Evolutionary conservation across 1,140 invertebrate genomes (phyloP).

Genomic region (Centruroides sculpturatus): DNA sequence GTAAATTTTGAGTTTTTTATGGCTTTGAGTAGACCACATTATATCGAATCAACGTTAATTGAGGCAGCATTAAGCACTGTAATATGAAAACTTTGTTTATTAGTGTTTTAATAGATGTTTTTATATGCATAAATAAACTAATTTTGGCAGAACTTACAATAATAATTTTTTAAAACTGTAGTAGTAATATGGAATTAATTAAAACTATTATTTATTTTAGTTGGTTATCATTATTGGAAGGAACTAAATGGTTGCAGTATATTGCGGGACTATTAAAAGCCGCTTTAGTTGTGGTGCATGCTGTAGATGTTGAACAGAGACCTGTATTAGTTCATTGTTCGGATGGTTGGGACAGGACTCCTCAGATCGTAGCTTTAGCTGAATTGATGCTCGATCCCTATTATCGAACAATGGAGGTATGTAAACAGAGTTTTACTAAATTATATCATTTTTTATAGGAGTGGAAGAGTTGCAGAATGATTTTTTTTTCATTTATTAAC

Average conservation of each 20-base stretch:
- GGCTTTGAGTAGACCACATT: too few relatives aligned
- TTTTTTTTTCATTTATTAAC: too few relatives aligned
- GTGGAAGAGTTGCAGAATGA: too few relatives aligned
- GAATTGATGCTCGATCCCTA: conserved; percentile 85
- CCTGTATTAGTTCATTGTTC: conserved; percentile 91
- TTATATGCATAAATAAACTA: too few relatives aligned
- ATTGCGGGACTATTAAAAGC: conserved; percentile 67
- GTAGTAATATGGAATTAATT: neutral
- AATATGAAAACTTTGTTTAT: too few relatives aligned
- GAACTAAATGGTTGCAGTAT: conserved; percentile 78
- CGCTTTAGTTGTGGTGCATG: conserved; percentile 58
- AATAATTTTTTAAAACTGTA: neutral
- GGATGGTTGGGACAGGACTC: conserved; percentile 93
- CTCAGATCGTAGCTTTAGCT: conserved; percentile 80
- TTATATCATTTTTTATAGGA: too few relatives aligned
- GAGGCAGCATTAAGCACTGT: too few relatives aligned
- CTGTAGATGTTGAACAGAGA: conserved; percentile 63
- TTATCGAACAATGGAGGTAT: conserved; percentile 77
- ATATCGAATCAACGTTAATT: too few relatives aligned
- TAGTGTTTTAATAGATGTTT: too few relatives aligned
- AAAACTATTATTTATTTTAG: conserved; percentile 35
- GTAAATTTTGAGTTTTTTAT: too few relatives aligned
- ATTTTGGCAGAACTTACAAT: neutral
- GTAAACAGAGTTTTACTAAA: neutral
- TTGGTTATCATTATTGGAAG: conserved; percentile 74